phyloP scores from a whole-genome alignment of 2,113 vertebrate species.

The Stigmatopora argus region DNA sequence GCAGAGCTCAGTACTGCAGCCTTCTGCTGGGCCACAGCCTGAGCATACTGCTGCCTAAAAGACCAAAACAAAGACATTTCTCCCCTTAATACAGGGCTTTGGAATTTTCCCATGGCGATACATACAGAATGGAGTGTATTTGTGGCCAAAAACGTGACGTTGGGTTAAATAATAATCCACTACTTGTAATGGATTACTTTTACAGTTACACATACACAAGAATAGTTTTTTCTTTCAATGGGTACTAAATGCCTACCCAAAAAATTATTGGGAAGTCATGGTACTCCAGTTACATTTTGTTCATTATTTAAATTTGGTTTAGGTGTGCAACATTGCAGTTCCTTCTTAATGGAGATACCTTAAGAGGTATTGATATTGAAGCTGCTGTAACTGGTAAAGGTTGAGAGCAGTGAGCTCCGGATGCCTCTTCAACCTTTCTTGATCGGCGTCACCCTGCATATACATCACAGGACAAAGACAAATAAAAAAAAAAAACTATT shows the following conservation, averaged over 20 bases:
- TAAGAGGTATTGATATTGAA: conserved; percentile 91
- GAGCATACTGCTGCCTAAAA: conserved; percentile 87
- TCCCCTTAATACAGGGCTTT: background rate
- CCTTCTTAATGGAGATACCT: conserved; percentile 64
- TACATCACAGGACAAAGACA: background rate
- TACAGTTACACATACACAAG: no score
- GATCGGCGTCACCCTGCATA: conserved; percentile 83
- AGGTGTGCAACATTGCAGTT: conserved; percentile 15
- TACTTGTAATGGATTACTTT: no score
- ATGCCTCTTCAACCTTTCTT: conserved; percentile 89
- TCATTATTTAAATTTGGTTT: no score
- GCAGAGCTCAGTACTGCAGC: conserved; percentile 81
- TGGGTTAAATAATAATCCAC: no score
- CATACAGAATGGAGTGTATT: background rate
- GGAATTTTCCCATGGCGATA: background rate
- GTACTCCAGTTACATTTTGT: background rate
- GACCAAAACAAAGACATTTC: background rate
- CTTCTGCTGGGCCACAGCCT: conserved; percentile 92
- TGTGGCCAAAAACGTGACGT: background rate
- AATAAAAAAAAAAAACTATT: background rate
- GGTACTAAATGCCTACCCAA: no score
- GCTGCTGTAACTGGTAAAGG: conserved; percentile 91
- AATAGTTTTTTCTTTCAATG: no score
- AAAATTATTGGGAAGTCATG: no score
- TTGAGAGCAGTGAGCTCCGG: conserved; percentile 89